These are phyloP conservation scores for Drosophila cracens DNA, from an alignment of 2,888 invertebrate genomes.

Conservation along the genomic window DNA sequence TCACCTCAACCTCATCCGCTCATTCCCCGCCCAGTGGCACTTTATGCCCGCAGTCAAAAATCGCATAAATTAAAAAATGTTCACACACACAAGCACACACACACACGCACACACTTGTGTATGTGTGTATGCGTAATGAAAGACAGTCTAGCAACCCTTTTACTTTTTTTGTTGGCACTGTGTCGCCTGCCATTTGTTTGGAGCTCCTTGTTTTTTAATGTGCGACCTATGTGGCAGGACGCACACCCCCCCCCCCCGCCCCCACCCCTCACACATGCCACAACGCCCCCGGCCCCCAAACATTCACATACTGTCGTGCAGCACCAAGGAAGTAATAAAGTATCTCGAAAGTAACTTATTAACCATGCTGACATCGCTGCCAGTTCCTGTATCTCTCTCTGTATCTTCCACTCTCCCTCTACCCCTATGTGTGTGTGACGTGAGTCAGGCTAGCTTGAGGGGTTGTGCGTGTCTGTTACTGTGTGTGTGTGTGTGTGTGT, in stretches of 20 bases:
- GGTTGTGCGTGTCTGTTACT: conserved; percentile 18
- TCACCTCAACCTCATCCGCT: conserved; percentile 20
- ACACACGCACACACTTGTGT: conserved; percentile 17
- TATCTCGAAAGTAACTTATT: conserved; percentile 81
- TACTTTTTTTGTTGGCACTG: conserved; percentile 19
- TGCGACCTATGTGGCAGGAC: conserved; percentile 8
- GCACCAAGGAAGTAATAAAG: conserved; percentile 80
- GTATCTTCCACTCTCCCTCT: conserved; percentile 16
- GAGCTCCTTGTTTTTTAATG: conserved; percentile 39
- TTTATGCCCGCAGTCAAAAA: conserved; percentile 63
- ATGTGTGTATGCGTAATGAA: conserved; percentile 50
- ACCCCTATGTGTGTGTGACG: conserved; percentile 14
- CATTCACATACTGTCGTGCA: conserved; percentile 46
- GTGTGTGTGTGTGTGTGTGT: conserved; percentile 18
- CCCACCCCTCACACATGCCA: neutral
- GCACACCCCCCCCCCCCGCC: neutral
- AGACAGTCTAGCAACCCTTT: conserved; percentile 62
- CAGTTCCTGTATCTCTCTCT: conserved; percentile 58
- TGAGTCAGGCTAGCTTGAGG: conserved; percentile 32
- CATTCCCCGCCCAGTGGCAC: conserved; percentile 1
- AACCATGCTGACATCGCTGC: conserved; percentile 79
- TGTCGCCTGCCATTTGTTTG: conserved; percentile 33
- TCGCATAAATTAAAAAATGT: conserved; percentile 77
- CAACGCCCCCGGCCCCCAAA: neutral
- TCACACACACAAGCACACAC: conserved; percentile 51